These are phyloP conservation scores for Atherix ibis DNA, from an alignment of 2,888 invertebrate genomes.

Conservation along the genomic window DNA sequence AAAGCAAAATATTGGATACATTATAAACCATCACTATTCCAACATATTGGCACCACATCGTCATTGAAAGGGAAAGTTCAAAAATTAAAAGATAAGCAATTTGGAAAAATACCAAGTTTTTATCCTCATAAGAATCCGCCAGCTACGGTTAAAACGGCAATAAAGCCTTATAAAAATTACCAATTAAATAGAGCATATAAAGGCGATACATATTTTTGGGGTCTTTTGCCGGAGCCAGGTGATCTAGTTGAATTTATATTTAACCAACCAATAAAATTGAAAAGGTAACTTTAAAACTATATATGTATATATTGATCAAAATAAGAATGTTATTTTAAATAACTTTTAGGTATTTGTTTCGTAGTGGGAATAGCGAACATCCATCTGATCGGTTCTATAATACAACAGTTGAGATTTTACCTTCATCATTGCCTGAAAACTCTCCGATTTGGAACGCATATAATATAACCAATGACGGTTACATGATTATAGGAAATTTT, in stretches of 20 bases:
- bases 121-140: conserved; percentile 66
- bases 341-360: conserved; percentile 56
- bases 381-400: conserved; percentile 76
- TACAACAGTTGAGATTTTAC: conserved; percentile 67
- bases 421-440: conserved; percentile 33
- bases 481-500: conserved; percentile 55
- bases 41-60: conserved; percentile 89
- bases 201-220: conserved; percentile 87
- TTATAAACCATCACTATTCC: conserved; percentile 81
- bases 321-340: background rate
- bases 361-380: conserved; percentile 82
- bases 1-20: conserved; percentile 68
- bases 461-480: conserved; percentile 51
- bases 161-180: conserved; percentile 66
- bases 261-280: conserved; percentile 48
- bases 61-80: conserved; percentile 93
- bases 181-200: conserved; percentile 65
- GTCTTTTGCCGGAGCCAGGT: conserved; percentile 64
- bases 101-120: conserved; percentile 65
- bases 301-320: background rate
- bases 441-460: conserved; percentile 36
- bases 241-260: conserved; percentile 71
- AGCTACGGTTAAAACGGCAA: conserved; percentile 50
- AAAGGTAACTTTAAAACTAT: conserved; percentile 37
- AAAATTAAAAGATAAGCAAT: conserved; percentile 84